Evolutionary conservation across 1,140 invertebrate genomes (phyloP).

Genomic region (Dendrolimus kikuchii): DNA sequence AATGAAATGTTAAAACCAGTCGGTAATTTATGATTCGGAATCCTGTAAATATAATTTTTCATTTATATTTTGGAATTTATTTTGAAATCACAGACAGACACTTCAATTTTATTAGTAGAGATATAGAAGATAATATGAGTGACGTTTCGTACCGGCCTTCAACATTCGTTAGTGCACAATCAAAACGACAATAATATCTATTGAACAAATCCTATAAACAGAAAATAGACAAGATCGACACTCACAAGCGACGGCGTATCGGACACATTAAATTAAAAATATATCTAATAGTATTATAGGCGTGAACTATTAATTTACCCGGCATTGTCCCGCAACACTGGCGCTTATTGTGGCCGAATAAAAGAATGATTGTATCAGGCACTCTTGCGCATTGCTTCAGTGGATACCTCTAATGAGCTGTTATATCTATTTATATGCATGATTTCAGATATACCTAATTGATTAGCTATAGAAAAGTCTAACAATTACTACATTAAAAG

Average conservation of each 20-base stretch:
- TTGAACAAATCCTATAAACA: slow-evolving; percentile 40
- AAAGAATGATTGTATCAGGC: slow-evolving; percentile 23
- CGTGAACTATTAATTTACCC: slow-evolving; percentile 65
- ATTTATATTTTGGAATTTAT: too few species aligned
- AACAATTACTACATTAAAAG: too few species aligned
- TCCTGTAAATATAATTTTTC: too few species aligned
- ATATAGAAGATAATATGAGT: slow-evolving; percentile 25
- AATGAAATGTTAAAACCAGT: too few species aligned
- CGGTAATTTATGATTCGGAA: too few species aligned
- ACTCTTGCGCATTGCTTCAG: slow-evolving; percentile 6
- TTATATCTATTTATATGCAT: neutral
- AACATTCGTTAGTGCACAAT: slow-evolving; percentile 13
- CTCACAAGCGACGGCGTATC: slow-evolving; percentile 40
- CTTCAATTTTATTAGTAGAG: slow-evolving; percentile 34
- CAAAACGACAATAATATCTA: slow-evolving; percentile 31
- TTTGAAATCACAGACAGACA: slow-evolving; percentile 4
- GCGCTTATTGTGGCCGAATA: slow-evolving; percentile 18
- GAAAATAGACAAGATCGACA: slow-evolving; percentile 27
- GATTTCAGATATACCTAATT: neutral
- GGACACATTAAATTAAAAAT: slow-evolving; percentile 61
- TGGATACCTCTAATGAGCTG: slow-evolving; percentile 14
- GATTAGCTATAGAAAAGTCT: too few species aligned
- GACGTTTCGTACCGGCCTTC: slow-evolving; percentile 30
- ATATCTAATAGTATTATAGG: slow-evolving; percentile 49
- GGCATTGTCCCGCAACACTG: slow-evolving; percentile 40